Evolutionary conservation across 35 echinoderm and acorn worm genomes (phyloP).

Genomic region (Anneissia japonica): DNA sequence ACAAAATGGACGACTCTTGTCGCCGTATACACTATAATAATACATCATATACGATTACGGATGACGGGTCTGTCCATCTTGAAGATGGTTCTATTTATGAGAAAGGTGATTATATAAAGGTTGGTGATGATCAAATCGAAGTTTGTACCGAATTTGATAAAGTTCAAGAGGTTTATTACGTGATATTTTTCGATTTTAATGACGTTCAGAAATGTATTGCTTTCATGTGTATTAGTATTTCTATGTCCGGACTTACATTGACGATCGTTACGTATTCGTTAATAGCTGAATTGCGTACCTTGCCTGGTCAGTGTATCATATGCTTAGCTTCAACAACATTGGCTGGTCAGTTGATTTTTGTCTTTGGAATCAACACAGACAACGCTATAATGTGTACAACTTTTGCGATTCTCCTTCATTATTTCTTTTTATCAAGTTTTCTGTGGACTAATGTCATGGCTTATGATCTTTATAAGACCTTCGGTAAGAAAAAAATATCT

Average conservation of each 20-base stretch:
- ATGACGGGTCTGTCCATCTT: constrained; percentile 34
- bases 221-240: constrained; percentile 28
- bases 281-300: constrained; percentile 64
- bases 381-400: constrained; percentile 18
- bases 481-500: constrained; percentile 39
- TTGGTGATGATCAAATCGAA: constrained; percentile 21
- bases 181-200: constrained; percentile 75
- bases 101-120: constrained; percentile 33
- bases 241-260: constrained; percentile 34
- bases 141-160: constrained; percentile 47
- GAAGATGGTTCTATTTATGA: constrained; percentile 28
- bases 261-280: constrained; percentile 70
- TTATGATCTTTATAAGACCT: constrained; percentile 64
- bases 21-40: constrained; percentile 48
- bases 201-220: constrained; percentile 47
- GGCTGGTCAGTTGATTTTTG: constrained; percentile 36
- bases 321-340: constrained; percentile 37
- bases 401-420: constrained; percentile 65
- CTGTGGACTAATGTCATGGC: constrained; percentile 81
- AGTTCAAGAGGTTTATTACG: constrained; percentile 32
- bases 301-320: constrained; percentile 74
- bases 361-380: constrained; percentile 18
- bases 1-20: constrained; percentile 29
- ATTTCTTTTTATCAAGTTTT: constrained; percentile 46
- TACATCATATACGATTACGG: constrained; percentile 39